These are phyloP conservation scores for Holothuria glaberrima DNA, from an alignment of 35 echinoderm and acorn worm species.

Conservation along the genomic window DNA sequence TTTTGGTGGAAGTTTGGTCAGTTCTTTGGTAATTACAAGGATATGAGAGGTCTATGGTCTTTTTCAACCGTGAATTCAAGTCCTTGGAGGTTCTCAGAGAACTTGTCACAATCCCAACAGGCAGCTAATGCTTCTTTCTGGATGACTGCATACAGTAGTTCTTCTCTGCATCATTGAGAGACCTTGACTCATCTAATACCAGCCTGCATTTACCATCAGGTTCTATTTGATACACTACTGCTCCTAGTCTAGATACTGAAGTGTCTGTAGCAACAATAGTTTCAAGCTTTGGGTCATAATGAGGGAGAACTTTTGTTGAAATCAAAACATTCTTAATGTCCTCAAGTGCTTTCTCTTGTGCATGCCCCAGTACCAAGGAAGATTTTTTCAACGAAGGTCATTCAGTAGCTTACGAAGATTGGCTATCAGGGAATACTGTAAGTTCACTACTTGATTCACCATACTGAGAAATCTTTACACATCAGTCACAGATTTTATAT, in stretches of 20 bases:
- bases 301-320: constrained; percentile 25
- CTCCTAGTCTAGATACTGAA: constrained; percentile 34
- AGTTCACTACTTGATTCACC: no score
- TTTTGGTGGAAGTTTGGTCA: constrained; percentile 60
- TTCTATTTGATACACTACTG: constrained; percentile 49
- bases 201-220: constrained; percentile 22
- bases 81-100: constrained; percentile 51
- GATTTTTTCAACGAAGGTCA: no score
- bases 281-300: constrained; percentile 55
- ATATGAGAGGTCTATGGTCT: constrained; percentile 57
- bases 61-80: constrained; percentile 56
- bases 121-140: constrained; percentile 64
- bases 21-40: constrained; percentile 50
- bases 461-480: no score
- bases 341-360: constrained; percentile 49
- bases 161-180: constrained; percentile 53
- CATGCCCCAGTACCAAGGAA: no score
- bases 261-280: constrained; percentile 56
- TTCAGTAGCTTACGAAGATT: no score
- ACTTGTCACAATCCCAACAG: constrained; percentile 64
- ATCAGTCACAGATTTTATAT: no score
- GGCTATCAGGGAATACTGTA: no score
- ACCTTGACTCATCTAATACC: constrained; percentile 24
- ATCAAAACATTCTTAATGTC: constrained; percentile 38
- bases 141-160: constrained; percentile 68